A percentile compares a stretch with the other conserved stretches of the same genome.
Evolutionary conservation across 2,888 invertebrate species (phyloP).

Genomic region (Latheticus oryzae): DNA sequence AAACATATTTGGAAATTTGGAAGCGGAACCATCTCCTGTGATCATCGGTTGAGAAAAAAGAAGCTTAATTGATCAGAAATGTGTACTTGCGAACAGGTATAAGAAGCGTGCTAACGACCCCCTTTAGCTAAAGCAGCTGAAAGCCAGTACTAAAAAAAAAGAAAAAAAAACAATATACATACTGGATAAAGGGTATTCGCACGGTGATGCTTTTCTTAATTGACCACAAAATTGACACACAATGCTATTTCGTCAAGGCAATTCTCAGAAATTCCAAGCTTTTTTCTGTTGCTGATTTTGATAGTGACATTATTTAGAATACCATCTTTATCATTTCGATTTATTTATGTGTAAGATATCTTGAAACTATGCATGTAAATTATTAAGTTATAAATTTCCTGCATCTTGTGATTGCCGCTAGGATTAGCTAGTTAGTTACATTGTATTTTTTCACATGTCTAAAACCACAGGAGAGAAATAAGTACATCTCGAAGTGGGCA

Average conservation of each 20-base stretch:
- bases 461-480: constrained; percentile 14
- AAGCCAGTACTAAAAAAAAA: no score
- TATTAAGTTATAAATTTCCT: constrained; percentile 8
- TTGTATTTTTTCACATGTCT: constrained; percentile 12
- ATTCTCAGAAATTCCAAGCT: constrained; percentile 21
- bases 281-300: no score
- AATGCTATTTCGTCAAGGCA: constrained; percentile 26
- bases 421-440: constrained; percentile 3
- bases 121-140: constrained; percentile 35
- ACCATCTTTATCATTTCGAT: constrained; percentile 6
- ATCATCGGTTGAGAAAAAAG: constrained; percentile 24
- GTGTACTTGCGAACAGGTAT: constrained; percentile 31
- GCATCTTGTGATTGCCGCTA: constrained; percentile 13
- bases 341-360: not conserved
- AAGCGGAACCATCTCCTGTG: constrained; percentile 27
- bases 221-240: constrained; percentile 37
- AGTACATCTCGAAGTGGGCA: constrained; percentile 1
- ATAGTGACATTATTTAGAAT: no score
- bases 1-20: constrained; percentile 23
- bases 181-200: constrained; percentile 29
- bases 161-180: constrained; percentile 23
- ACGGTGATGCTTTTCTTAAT: constrained; percentile 26
- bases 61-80: constrained; percentile 38
- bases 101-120: constrained; percentile 38
- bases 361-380: constrained; percentile 9